These are phyloP conservation scores for Scaptodrosophila lebanonensis DNA, from an alignment of 1,140 invertebrate genomes.

Conservation along the genomic window DNA sequence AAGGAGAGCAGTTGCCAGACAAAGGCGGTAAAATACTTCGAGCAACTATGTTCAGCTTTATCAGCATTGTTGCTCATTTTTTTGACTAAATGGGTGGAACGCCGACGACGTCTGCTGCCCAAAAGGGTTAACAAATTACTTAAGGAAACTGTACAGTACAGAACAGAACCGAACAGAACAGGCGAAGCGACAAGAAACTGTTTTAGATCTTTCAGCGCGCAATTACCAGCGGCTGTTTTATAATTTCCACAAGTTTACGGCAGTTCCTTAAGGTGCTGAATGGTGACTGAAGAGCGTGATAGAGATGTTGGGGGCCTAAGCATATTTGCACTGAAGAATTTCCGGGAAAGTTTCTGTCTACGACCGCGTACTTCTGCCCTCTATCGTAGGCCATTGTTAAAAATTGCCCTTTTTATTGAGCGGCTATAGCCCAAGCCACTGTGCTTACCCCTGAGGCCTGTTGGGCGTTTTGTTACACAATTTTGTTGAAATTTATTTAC, in stretches of 20 bases:
- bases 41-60: constrained; percentile 55
- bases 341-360: too few species aligned
- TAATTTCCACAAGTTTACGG: constrained; percentile 44
- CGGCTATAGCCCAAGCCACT: constrained; percentile 34
- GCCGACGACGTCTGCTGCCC: background rate
- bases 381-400: constrained; percentile 22
- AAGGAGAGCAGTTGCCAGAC: constrained; percentile 35
- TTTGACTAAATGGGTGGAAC: constrained; percentile 48
- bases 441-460: constrained; percentile 62
- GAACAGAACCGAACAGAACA: background rate
- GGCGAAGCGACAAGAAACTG: constrained; percentile 24
- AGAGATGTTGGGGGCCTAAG: too few species aligned
- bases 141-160: constrained; percentile 67
- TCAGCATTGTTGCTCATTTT: constrained; percentile 66
- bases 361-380: background rate
- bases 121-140: constrained; percentile 65
- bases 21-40: constrained; percentile 70
- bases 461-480: constrained; percentile 71
- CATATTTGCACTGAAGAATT: too few species aligned
- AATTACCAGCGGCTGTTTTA: constrained; percentile 73
- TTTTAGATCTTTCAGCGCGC: constrained; percentile 58
- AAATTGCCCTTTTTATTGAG: constrained; percentile 5
- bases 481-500: constrained; percentile 75
- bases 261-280: too few species aligned
- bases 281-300: too few species aligned